Evolutionary conservation across 2,888 invertebrate species (phyloP), one percentile per base, ranked within the genome.

Genomic region (Molanna angustata): DNA sequence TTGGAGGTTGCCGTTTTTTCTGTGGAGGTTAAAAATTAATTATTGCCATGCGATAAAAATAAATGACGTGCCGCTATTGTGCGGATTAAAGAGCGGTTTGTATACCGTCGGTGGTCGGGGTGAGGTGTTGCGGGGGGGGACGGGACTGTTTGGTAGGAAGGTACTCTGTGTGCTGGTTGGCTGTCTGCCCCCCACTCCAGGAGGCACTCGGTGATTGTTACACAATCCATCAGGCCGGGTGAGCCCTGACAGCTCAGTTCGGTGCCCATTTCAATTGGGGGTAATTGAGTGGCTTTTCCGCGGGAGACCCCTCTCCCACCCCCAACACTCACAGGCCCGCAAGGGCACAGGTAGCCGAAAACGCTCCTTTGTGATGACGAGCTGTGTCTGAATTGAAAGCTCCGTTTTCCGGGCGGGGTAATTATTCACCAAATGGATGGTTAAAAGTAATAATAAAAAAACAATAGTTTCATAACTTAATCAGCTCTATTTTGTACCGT

Each of bases 241-340:
- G 49, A 46, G 42, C 50, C 52, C 55, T 50, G 55, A 56, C 55
- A 49, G 55, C 55, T 53, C 44, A 37, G 54, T 50, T 51, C 47
- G 35, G 57, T 54, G 58, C 55, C 58, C 51, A 43, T 53, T 58
- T 53, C 58, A 58, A 58, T 58, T 58, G 55, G 51, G 51, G 41
- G 56, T 56, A 58, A 58, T 56, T 54, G 58, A 58, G 58, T 58
- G 58, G 56, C 56, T 58, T 54, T 56, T 56, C 58, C 53, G 43
- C 41, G 35, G 45, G 52, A 42, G 49, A 20, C 44, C 49, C 40
- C 21, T 43, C 21, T 33, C 42, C 33, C 35, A 20, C 17, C 50
- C 47, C 19, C 47, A 19, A n/a, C n/a, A n/a, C 22, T 32, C 42
- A 42, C 33, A n/a, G n/a, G n/a, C 44, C 27, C 22, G 17, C 48